Percentiles rank a stretch among this genome's conserved stretches.
These are phyloP conservation scores for Mormyrops attenuatus DNA, from an alignment of 2,797 vertebrate species.

Conservation along the genomic window DNA sequence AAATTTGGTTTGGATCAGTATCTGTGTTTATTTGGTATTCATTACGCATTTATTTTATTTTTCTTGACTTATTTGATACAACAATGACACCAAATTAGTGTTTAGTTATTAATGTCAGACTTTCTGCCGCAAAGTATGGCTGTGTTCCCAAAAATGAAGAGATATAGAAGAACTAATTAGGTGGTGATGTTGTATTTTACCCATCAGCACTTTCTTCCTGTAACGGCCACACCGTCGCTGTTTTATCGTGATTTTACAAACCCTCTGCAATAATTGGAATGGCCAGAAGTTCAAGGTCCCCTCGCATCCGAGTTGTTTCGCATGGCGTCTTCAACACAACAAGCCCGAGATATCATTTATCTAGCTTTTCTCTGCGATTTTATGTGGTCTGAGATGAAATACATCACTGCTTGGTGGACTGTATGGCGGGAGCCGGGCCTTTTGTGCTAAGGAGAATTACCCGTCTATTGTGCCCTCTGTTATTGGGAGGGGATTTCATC, in stretches of 20 bases:
- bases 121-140: neutral
- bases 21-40: neutral
- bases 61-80: neutral
- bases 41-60: neutral
- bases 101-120: neutral
- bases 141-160: neutral
- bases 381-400: constrained; percentile 16
- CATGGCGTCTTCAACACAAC: constrained; percentile 16
- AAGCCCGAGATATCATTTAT: constrained; percentile 8
- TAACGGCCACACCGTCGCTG: neutral
- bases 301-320: constrained; percentile 13
- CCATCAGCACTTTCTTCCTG: constrained; percentile 21
- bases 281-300: neutral
- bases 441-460: constrained; percentile 18
- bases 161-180: neutral
- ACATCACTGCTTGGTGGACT: neutral
- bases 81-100: neutral
- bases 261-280: neutral
- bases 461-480: constrained; percentile 15
- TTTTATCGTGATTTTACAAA: neutral
- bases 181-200: neutral
- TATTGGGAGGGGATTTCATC: constrained; percentile 21
- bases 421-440: neutral
- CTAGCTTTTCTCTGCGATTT: constrained; percentile 18
- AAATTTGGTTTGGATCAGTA: neutral